Evolutionary conservation across 2,113 vertebrate genomes (phyloP), one percentile per base, ranked within the genome.

Genomic region (Aegotheles bennettii): DNA sequence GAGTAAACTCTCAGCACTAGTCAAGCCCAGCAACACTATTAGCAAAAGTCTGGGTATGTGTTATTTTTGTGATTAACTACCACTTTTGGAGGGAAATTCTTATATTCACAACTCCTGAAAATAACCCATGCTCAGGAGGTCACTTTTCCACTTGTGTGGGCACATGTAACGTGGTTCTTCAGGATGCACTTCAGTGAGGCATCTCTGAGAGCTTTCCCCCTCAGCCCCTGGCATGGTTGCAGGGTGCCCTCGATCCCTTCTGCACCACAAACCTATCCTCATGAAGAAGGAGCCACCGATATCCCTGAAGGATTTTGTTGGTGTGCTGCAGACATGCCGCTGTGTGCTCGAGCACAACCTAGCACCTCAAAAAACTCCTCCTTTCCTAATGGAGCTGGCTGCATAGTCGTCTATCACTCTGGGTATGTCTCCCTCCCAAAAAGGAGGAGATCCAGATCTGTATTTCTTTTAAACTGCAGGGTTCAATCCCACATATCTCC

Each of bases 161-260:
- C 16, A 25, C 33, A 57, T 0, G 0, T 40, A 35, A 59, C 1
- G 1, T 23, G 40, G 11, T 56, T 89, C 20, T 25, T 69, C 29
- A 35, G 74, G 67, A 63, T 33, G 69, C 6, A 8, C 8, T 56
- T 57, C 42, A 31, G 24, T 26, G 42, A 80, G 48, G 42, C 68
- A 35, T n/a, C 42, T 31, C 36, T 69, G 56, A 68, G 26, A 64
- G 15, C 53, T 54, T 73, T 83, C 14, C 14, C 11, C 38, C 35
- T 36, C 0, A 0, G 26, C 40, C 36, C 24, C 33, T 1, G 2
- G n/a, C 50, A 26, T 10, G 43, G 53, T 47, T 68, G 47, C 21
- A 12, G 25, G 45, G 33, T 79, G 21, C 43, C 29, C 45, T 38
- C 45, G n/a, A 53, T 51, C 28, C 77, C 36, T 82, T 54, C 31